Evolutionary conservation across 2,113 vertebrate genomes (phyloP), one percentile per base, ranked within the genome.

Genomic region (Alectura lathami): DNA sequence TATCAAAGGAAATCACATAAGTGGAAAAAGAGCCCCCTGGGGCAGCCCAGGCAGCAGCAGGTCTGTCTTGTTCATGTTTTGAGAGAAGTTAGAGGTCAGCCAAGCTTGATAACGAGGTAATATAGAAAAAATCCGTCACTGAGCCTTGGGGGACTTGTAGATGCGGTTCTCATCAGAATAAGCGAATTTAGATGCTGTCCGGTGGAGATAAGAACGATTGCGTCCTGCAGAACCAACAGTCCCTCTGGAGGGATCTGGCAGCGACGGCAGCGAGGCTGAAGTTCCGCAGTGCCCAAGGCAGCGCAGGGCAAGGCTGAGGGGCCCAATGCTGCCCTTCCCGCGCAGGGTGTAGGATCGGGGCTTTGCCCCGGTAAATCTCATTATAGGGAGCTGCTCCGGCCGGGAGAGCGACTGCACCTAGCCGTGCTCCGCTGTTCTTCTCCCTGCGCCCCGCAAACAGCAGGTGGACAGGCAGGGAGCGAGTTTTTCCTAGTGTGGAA

Each of bases 1-100:
- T 94, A 96, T 82, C 91, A 95, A 97, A 96, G 94, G 93, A 95
- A 96, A 96, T 96, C 92, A 80, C 90, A 92, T 96, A 95, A 96
- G 96, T 96, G 93, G 96, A 85, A 96, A 97, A 97, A 95, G 95
- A 96, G 88, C 81, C 95, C 93, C 94, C 57, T 87, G 96, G 95
- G 95, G 91, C 93, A 93, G 64, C 88, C 76, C 60, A 66, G 83
- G 88, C 91, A 95, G 83, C 93, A 96, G 79, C 90, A 87, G 88
- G 91, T 94, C 90, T 89, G 73, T 94, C 94, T 94, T 88, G 91
- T 75, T 95, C 93, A 11, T 72, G 86, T 93, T 94, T 93, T 93
- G 80, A 83, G 90, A 91, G 74, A 88, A 95, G 94, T 93, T 91
- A 96, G 91, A 95, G 95, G 95, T 95, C 89, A 97, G 91, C 88